Evolutionary conservation across 2,113 vertebrate genomes (phyloP).

Genomic region (Dryoscopus gambensis): DNA sequence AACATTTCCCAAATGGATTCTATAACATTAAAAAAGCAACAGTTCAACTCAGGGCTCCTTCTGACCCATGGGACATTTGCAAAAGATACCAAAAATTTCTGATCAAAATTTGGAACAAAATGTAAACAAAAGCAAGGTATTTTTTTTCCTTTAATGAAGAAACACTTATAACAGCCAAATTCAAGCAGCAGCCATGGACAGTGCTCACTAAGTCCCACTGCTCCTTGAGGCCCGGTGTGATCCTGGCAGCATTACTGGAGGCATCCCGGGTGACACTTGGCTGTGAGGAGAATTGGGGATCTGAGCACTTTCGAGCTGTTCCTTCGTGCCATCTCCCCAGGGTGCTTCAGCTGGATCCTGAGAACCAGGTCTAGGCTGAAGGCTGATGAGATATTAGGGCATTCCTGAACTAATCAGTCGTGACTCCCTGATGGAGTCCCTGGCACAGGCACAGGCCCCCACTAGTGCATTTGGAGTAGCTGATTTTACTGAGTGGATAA

Average conservation of each 20-base stretch:
- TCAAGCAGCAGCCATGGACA: not conserved
- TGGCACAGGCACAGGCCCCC: not conserved
- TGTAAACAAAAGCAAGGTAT: not conserved
- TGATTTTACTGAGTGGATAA: constrained; percentile 2
- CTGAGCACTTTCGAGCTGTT: not conserved
- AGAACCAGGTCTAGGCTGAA: not conserved
- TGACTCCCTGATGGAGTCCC: not conserved
- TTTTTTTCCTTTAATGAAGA: not conserved
- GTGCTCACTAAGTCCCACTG: not conserved
- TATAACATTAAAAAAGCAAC: no score
- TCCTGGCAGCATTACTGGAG: not conserved
- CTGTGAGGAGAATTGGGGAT: not conserved
- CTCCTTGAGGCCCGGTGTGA: rapidly evolving
- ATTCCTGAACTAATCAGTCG: not conserved
- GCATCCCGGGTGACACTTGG: not conserved
- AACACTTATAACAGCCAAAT: not conserved
- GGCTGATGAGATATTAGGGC: not conserved
- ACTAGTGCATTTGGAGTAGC: not conserved
- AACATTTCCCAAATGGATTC: not conserved
- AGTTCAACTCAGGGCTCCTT: not conserved
- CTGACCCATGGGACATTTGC: not conserved
- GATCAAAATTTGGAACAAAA: not conserved
- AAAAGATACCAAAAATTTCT: not conserved
- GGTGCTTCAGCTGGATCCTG: not conserved
- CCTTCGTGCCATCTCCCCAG: not conserved